These are phyloP conservation scores for Antitype chi DNA, from an alignment of 2,888 invertebrate genomes.

Conservation along the genomic window DNA sequence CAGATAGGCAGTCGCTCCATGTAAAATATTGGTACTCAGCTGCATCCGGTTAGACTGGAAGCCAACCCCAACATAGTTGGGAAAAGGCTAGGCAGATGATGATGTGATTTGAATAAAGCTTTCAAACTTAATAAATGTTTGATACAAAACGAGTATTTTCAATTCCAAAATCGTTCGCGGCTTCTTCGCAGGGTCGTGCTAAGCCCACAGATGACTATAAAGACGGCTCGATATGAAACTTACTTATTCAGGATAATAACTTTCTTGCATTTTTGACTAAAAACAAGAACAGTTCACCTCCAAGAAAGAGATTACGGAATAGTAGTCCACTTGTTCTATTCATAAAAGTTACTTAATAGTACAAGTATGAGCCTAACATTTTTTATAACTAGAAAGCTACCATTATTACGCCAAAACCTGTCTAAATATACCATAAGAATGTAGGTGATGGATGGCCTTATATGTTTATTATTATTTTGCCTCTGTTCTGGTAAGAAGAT, in stretches of 20 bases:
- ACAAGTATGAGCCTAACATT: slow-evolving; percentile 28
- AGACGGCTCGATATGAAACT: neutral
- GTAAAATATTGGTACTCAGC: no score
- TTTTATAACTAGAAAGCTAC: slow-evolving; percentile 59
- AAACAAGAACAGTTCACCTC: neutral
- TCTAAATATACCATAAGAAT: slow-evolving; percentile 37
- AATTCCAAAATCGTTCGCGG: no score
- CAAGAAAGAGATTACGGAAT: slow-evolving; percentile 3
- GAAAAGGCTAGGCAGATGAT: no score
- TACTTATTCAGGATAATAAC: neutral
- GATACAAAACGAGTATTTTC: no score
- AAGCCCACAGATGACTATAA: neutral
- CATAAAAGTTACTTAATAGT: slow-evolving; percentile 34
- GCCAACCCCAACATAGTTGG: no score
- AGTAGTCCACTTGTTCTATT: slow-evolving; percentile 19
- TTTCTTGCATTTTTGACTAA: neutral
- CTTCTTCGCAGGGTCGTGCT: no score
- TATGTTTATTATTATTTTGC: slow-evolving; percentile 40
- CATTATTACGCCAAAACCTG: slow-evolving; percentile 39
- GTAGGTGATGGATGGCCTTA: slow-evolving; percentile 40
- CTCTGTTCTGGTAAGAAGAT: neutral
- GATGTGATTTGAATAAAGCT: no score
- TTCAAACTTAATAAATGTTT: no score
- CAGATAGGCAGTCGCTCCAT: no score
- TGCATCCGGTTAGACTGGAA: no score